phyloP scores from a whole-genome alignment of 2,113 vertebrate species.

The Pogona vitticeps region DNA sequence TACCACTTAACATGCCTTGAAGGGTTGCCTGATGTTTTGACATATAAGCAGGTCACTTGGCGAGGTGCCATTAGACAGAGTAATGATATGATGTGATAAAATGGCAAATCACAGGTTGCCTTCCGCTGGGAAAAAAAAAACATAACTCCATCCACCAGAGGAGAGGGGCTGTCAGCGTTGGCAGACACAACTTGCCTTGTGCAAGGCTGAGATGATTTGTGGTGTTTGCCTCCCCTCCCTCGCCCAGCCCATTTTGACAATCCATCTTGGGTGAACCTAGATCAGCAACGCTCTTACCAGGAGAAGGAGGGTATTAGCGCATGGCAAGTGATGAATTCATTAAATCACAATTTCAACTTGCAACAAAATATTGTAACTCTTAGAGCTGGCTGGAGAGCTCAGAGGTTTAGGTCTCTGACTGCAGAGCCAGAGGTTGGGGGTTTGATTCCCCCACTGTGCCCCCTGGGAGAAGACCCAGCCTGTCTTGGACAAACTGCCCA shows the following conservation, averaged over 20 bases:
- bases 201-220: neutral
- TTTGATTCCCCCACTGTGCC: too few relatives aligned
- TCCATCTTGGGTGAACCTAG: neutral
- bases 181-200: neutral
- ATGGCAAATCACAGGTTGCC: neutral
- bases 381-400: too few relatives aligned
- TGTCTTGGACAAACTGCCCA: too few relatives aligned
- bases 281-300: neutral
- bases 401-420: too few relatives aligned
- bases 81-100: constrained; percentile 8
- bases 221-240: neutral
- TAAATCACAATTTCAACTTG: too few relatives aligned
- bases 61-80: neutral
- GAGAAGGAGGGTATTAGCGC: neutral
- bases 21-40: constrained; percentile 30
- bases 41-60: neutral
- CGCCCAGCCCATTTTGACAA: neutral
- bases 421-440: too few relatives aligned
- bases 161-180: neutral
- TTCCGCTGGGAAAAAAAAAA: neutral
- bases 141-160: neutral
- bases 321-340: neutral
- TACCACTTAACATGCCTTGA: constrained; percentile 20
- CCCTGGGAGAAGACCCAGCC: too few relatives aligned
- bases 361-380: neutral